These are phyloP conservation scores for Holothuria scabra DNA, from an alignment of 53 echinoderm and acorn worm species.

Conservation along the genomic window DNA sequence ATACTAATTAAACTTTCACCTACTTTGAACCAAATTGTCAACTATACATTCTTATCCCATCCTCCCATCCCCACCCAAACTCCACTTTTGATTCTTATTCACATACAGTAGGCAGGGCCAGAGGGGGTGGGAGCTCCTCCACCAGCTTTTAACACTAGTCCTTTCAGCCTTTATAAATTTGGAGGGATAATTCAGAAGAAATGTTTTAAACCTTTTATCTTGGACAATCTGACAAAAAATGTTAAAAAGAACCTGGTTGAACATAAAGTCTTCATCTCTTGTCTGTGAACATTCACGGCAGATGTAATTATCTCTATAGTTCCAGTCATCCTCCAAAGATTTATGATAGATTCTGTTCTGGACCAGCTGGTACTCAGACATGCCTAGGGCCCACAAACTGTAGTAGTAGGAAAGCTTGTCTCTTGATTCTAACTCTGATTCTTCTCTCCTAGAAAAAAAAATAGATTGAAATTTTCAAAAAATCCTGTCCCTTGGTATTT, in stretches of 20 bases:
- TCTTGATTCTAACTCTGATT: not conserved
- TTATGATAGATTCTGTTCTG: conserved; percentile 82
- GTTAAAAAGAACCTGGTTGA: conserved; percentile 64
- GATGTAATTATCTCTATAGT: conserved; percentile 89
- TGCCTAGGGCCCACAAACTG: conserved; percentile 72
- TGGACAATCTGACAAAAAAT: no score
- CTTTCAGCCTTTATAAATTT: no score
- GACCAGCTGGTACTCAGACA: conserved; percentile 54
- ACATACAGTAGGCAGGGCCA: no score
- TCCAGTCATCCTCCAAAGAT: conserved; percentile 88
- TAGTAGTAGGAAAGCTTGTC: conserved; percentile 75
- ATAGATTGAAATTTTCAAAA: not conserved
- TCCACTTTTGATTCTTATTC: no score
- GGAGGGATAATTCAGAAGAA: no score
- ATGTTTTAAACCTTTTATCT: no score
- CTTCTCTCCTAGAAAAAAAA: not conserved
- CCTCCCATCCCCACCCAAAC: no score
- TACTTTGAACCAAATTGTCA: no score
- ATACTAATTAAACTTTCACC: no score
- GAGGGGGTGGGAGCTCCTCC: no score
- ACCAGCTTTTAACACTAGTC: no score
- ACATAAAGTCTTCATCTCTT: conserved; percentile 71
- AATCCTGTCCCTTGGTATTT: not conserved
- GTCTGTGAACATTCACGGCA: conserved; percentile 64
- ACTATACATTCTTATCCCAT: no score